A percentile compares a stretch with the other conserved stretches of the same genome.
These are phyloP conservation scores for Ochotona princeps DNA, from an alignment of 2,113 vertebrate genomes.

Conservation along the genomic window DNA sequence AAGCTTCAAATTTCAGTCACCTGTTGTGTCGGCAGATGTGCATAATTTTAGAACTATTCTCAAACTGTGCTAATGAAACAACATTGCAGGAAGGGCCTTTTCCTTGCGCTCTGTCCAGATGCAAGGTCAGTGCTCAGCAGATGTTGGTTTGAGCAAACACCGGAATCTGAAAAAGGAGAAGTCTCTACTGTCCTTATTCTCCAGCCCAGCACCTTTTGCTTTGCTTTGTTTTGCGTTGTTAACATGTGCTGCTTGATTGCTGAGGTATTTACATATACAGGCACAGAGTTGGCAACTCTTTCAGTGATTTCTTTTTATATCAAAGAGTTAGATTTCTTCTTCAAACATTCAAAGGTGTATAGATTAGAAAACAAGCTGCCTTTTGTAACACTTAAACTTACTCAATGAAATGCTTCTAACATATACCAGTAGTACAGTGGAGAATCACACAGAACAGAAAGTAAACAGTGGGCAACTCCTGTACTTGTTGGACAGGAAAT, in stretches of 20 bases:
- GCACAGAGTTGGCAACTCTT: slow-evolving; percentile 85
- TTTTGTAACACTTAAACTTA: slow-evolving; percentile 83
- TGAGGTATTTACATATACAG: slow-evolving; percentile 77
- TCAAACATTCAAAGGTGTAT: slow-evolving; percentile 82
- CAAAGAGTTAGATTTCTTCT: slow-evolving; percentile 84
- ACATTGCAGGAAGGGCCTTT: background rate
- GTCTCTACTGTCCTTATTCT: background rate
- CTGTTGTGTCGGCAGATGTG: background rate
- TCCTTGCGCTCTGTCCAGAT: background rate
- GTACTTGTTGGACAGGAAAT: background rate
- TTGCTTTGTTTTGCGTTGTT: slow-evolving; percentile 78
- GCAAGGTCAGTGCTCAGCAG: background rate
- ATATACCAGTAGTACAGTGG: slow-evolving; percentile 44
- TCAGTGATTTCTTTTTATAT: slow-evolving; percentile 83
- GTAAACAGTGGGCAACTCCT: background rate
- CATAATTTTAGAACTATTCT: background rate
- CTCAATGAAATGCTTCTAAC: slow-evolving; percentile 75
- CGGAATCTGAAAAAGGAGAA: background rate
- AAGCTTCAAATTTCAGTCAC: background rate
- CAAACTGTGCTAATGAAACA: background rate
- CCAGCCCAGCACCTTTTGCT: background rate
- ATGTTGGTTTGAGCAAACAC: slow-evolving; percentile 2
- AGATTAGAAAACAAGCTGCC: slow-evolving; percentile 87
- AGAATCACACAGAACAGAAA: background rate
- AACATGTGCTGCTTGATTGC: slow-evolving; percentile 87